phyloP scores from a whole-genome alignment of 2,888 invertebrate genomes.

The Ethmia dodecea region DNA sequence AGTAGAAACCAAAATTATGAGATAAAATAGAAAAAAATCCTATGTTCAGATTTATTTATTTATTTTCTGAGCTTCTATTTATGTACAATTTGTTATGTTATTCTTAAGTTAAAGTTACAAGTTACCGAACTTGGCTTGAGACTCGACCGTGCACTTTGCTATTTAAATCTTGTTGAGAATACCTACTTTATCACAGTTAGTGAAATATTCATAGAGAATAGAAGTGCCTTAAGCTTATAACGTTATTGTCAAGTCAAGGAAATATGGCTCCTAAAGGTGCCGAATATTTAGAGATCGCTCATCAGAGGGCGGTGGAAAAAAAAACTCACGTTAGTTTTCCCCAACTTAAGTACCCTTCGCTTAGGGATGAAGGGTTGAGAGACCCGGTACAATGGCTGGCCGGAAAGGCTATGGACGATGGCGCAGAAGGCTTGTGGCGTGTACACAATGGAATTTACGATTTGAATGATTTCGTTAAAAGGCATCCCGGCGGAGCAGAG shows the following conservation, averaged over 20 bases:
- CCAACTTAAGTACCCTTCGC: conserved; percentile 67
- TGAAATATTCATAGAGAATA: too few species aligned
- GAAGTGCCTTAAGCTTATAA: too few species aligned
- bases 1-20: too few species aligned
- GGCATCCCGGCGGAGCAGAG: conserved; percentile 91
- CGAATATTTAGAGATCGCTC: conserved; percentile 31
- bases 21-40: too few species aligned
- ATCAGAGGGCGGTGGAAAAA: conserved; percentile 39
- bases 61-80: too few species aligned
- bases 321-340: conserved; percentile 62
- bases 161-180: too few species aligned
- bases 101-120: too few species aligned
- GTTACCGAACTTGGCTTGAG: too few species aligned
- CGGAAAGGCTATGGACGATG: conserved; percentile 81
- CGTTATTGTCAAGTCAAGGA: background rate
- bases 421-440: conserved; percentile 87
- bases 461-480: conserved; percentile 84
- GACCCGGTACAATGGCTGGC: conserved; percentile 77
- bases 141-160: too few species aligned
- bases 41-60: too few species aligned
- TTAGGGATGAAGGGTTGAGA: conserved; percentile 49
- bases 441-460: conserved; percentile 89
- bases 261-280: conserved; percentile 32
- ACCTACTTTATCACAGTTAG: too few species aligned
- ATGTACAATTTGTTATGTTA: too few species aligned